Conservation (phyloP, 2,888 invertebrate species). For the Heliconius erato region DNA sequence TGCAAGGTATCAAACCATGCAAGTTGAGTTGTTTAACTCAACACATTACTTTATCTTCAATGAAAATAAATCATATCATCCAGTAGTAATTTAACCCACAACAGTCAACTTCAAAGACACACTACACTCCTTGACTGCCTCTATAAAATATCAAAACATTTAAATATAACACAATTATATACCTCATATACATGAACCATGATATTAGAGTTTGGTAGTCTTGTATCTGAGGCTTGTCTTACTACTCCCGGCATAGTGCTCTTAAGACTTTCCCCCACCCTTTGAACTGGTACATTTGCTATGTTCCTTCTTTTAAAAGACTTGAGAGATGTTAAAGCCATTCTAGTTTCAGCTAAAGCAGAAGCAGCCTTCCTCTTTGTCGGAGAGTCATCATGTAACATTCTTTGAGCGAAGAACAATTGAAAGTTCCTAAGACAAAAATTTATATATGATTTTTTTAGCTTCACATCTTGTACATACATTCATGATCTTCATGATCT, state of each 20-base stretch:
- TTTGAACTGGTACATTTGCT: constrained; percentile 79
- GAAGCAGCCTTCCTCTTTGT: constrained; percentile 86
- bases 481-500: too few relatives aligned
- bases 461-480: not conserved
- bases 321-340: constrained; percentile 91
- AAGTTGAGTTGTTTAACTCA: too few relatives aligned
- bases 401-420: constrained; percentile 88
- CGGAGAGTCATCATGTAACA: constrained; percentile 87
- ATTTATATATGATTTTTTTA: not conserved
- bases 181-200: constrained; percentile 87
- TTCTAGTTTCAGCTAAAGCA: constrained; percentile 89
- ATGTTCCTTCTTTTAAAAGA: constrained; percentile 87
- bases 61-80: too few relatives aligned
- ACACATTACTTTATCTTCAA: too few relatives aligned
- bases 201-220: constrained; percentile 78
- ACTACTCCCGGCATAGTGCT: constrained; percentile 84
- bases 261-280: constrained; percentile 85
- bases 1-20: too few relatives aligned
- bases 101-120: too few relatives aligned
- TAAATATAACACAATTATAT: constrained; percentile 30
- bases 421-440: constrained; percentile 88
- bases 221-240: constrained; percentile 75
- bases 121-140: too few relatives aligned
- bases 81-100: too few relatives aligned
- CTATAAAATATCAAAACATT: not conserved